phyloP scores from a whole-genome alignment of 2,797 vertebrate genomes.

The Squalus acanthias region DNA sequence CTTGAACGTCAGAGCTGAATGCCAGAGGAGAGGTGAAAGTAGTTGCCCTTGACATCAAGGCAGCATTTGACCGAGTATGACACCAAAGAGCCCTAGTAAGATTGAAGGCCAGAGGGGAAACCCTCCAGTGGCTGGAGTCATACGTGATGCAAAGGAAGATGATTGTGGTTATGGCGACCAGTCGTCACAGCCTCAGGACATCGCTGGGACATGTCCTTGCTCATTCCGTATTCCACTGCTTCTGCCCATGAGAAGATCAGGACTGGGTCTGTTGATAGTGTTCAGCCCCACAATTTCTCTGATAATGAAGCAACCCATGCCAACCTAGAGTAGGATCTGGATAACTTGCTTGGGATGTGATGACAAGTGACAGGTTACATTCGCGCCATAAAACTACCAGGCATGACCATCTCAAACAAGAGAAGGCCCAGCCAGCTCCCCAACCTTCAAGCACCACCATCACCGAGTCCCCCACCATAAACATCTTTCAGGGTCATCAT shows the following conservation, averaged over 20 bases:
- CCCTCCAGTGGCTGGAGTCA: background rate
- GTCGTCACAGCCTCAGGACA: background rate
- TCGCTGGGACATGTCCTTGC: background rate
- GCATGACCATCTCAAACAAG: background rate
- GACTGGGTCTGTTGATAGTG: background rate
- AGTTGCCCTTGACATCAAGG: background rate
- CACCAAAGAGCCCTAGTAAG: background rate
- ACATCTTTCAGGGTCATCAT: background rate
- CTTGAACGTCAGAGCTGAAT: background rate
- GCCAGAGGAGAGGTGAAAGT: background rate
- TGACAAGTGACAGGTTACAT: background rate
- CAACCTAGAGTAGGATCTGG: background rate
- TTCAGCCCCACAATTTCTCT: background rate
- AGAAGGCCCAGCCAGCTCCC: too few relatives aligned
- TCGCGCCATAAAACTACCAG: background rate
- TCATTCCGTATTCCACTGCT: background rate
- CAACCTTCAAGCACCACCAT: background rate
- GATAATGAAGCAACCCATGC: background rate
- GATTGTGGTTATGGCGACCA: background rate
- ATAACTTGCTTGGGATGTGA: background rate
- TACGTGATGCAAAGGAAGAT: background rate
- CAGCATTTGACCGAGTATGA: background rate
- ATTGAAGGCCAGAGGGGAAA: background rate
- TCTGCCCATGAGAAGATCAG: background rate
- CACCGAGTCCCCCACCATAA: background rate